Base-by-base conservation (phyloP, 1,140 invertebrate genomes). In the Pogonomyrmex californicus region DNA sequence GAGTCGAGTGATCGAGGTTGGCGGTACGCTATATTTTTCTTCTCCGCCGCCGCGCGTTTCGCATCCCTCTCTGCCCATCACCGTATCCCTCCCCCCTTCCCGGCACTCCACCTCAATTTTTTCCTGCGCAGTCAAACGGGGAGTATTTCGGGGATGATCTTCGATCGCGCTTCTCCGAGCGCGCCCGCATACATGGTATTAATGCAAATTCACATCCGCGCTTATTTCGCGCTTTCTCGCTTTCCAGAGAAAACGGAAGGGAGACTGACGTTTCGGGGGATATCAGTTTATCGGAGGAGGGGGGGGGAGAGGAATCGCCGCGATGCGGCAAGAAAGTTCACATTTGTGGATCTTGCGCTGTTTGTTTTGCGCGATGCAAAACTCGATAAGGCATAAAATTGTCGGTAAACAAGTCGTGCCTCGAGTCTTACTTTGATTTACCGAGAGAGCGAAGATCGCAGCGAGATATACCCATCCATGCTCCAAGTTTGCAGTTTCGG, bases 321-420 rank as follows among this genome's bases (percentile, higher is more conserved):
- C 51, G 79, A 60, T 73, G 79, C 54, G 79, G 66, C 68, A 58
- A 49, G 54, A 33, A 75, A 83, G 68, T 83, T 83, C 68, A 47
- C 79, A 83, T 79, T 68, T 79, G 77, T 79, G 62, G 62, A 66
- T 75, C 68, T 75, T 60, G 79, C 68, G 79, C 79, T 83, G 68
- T 83, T 83, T 83, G 68, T 73, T 83, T 75, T 83, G 79, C 54
- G 44, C 79, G 79, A 83, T 83, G 68, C 79, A 73, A 83, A 83
- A 83, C 68, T 83, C 70, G 79, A 83, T 83, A 71, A 81, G 85
- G 83, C 82, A 88, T 65, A 83, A 79, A 86, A 78, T 79, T 78
- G 87, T 88, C 65, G 71, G 73, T 78, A 83, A 83, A 83, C 79
- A 83, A 83, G 66, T 71, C 54, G 68, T 6, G 79, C 30, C 68